A percentile compares a stretch with the other conserved stretches of the same genome.
Evolutionary conservation across 2,888 invertebrate genomes (phyloP).

Genomic region (Apoda limacodes): DNA sequence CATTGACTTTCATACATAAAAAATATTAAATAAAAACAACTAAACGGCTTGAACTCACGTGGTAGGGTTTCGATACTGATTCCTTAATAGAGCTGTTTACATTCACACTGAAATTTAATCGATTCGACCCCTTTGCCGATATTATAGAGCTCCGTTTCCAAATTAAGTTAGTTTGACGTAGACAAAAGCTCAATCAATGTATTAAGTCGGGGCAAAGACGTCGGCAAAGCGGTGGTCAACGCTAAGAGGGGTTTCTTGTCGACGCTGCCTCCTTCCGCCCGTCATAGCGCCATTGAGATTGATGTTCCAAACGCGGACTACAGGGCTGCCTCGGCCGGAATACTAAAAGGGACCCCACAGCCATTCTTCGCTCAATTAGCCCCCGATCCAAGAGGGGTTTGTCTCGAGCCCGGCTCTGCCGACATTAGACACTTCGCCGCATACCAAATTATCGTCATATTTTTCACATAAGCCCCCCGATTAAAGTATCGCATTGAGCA

Average conservation of each 20-base stretch:
- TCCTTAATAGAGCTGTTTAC: too few species aligned
- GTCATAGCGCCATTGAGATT: constrained; percentile 65
- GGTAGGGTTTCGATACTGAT: too few species aligned
- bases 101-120: too few species aligned
- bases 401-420: constrained; percentile 36
- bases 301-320: constrained; percentile 50
- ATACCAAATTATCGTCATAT: constrained; percentile 59
- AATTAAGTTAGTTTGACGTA: too few species aligned
- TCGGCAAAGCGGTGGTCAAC: constrained; percentile 32
- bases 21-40: too few species aligned
- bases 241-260: constrained; percentile 65
- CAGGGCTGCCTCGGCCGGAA: constrained; percentile 43
- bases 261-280: constrained; percentile 48
- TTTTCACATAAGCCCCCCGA: constrained; percentile 51
- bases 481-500: constrained; percentile 38
- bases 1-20: too few species aligned
- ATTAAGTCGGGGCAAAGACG: constrained; percentile 27
- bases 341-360: constrained; percentile 49
- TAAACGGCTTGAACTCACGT: too few species aligned
- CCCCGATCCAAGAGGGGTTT: constrained; percentile 43
- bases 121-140: too few species aligned
- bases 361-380: constrained; percentile 64
- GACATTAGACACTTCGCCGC: constrained; percentile 43
- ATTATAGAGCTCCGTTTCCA: too few species aligned
- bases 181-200: constrained; percentile 60